phyloP scores from a whole-genome alignment of 2,888 invertebrate genomes.

The Spatulosminthurus flaviceps region DNA sequence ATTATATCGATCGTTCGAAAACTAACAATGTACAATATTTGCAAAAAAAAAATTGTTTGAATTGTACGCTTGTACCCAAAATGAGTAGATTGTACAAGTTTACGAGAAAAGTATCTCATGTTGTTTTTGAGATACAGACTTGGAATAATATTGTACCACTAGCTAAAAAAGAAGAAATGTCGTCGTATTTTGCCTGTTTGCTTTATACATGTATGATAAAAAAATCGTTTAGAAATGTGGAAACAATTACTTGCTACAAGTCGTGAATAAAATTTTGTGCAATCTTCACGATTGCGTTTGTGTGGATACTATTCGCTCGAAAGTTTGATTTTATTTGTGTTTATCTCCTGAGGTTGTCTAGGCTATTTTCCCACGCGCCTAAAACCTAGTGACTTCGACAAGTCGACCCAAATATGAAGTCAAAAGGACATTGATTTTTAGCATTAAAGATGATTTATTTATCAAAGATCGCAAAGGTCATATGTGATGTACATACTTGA shows the following conservation, averaged over 20 bases:
- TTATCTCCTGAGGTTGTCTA: neutral
- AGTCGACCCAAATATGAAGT: neutral
- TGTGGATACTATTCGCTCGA: conserved; percentile 16
- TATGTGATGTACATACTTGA: too few species aligned
- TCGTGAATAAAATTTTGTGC: conserved; percentile 35
- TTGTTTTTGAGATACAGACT: conserved; percentile 1
- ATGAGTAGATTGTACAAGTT: conserved; percentile 5
- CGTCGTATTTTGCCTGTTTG: conserved; percentile 29
- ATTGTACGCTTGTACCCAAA: neutral
- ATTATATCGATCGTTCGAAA: neutral
- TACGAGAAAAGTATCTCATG: neutral
- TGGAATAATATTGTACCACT: neutral
- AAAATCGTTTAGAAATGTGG: conserved; percentile 18
- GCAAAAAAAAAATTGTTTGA: neutral
- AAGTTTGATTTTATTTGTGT: neutral
- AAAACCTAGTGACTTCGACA: conserved; percentile 14
- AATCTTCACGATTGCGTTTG: conserved; percentile 29
- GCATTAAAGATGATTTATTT: neutral
- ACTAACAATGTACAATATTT: conserved; percentile 1
- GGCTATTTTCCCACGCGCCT: too few species aligned
- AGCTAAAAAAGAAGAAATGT: conserved; percentile 19
- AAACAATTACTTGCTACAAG: conserved; percentile 14
- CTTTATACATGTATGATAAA: conserved; percentile 30
- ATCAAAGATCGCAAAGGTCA: neutral
- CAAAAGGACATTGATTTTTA: conserved; percentile 5